Conservation (phyloP, 2,113 vertebrate species). For the Microcebus griseorufus region DNA sequence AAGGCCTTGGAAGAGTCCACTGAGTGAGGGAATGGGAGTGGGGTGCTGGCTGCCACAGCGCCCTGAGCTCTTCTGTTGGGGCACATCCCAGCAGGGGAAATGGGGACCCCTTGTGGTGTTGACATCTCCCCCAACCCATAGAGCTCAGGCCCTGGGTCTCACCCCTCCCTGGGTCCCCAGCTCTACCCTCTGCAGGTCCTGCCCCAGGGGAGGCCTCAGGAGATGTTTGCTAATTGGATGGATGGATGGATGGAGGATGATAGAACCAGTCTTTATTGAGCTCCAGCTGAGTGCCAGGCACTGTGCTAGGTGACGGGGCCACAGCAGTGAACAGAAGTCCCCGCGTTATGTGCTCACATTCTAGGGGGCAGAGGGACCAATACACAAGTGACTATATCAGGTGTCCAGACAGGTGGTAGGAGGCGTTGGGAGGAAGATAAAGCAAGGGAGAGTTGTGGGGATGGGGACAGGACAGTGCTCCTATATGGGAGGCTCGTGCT, state of each 20-base stretch:
- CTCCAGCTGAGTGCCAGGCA: background rate
- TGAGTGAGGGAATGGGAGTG: rapidly evolving
- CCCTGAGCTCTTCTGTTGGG: background rate
- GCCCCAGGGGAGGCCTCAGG: background rate
- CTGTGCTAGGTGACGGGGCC: background rate
- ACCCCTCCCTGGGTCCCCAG: background rate
- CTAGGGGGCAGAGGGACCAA: background rate
- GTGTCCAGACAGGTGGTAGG: background rate
- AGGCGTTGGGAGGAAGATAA: background rate
- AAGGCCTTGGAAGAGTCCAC: background rate
- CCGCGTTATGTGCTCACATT: background rate
- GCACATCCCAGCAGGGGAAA: no score
- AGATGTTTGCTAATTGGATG: background rate
- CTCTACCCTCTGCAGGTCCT: background rate
- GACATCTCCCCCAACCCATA: background rate
- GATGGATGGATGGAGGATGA: no score
- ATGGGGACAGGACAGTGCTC: background rate
- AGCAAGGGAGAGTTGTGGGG: background rate
- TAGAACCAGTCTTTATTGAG: background rate
- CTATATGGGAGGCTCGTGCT: background rate
- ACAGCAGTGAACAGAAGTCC: background rate
- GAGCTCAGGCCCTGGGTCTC: background rate
- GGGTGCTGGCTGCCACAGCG: background rate
- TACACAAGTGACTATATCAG: background rate
- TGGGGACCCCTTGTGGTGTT: background rate